Conservation (phyloP, 2,113 vertebrate species). For the Odocoileus virginianus region DNA sequence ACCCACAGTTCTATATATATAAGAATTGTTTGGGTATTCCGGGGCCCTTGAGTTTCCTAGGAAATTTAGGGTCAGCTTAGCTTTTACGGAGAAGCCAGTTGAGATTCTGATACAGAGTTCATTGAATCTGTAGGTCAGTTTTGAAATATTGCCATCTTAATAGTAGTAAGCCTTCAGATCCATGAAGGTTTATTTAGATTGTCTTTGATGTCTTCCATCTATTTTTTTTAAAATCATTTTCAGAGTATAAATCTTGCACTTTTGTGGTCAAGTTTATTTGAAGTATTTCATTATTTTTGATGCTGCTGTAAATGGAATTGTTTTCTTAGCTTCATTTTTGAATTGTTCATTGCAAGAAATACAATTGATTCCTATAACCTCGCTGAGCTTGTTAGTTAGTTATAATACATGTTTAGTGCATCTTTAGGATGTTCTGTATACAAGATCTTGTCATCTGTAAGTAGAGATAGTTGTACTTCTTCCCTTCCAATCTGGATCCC, state of each 20-base stretch:
- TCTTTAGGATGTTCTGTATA: background rate
- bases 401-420: background rate
- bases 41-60: background rate
- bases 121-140: background rate
- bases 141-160: background rate
- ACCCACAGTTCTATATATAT: background rate
- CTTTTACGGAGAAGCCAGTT: background rate
- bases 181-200: background rate
- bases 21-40: background rate
- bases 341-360: background rate
- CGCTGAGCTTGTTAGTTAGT: background rate
- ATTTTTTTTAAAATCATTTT: background rate
- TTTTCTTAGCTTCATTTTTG: background rate
- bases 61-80: background rate
- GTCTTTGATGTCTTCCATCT: background rate
- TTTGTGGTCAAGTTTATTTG: background rate
- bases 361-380: background rate
- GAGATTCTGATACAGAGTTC: background rate
- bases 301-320: background rate
- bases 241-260: background rate
- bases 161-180: background rate
- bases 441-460: background rate
- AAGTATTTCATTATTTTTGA: background rate
- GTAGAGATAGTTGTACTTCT: background rate
- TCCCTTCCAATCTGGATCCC: background rate